Evolutionary conservation across 2,113 vertebrate species (phyloP).

Genomic region (Lophotis ruficrista): DNA sequence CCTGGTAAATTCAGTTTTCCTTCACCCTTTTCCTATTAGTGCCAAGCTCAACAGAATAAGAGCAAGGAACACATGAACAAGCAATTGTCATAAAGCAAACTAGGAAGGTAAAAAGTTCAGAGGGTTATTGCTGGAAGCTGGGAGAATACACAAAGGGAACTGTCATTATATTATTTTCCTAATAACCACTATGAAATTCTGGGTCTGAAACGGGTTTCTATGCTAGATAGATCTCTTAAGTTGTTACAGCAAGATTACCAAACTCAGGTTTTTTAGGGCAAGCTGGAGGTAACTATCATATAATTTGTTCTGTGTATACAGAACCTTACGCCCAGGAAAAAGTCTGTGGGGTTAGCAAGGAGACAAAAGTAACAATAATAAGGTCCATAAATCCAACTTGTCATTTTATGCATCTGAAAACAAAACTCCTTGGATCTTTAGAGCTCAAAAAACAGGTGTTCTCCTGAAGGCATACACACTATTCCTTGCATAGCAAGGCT

Average conservation of each 20-base stretch:
- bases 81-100: not conserved
- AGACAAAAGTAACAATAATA: not conserved
- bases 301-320: not conserved
- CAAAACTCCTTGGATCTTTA: not conserved
- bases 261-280: not conserved
- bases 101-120: slow-evolving; percentile 64
- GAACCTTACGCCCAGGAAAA: not conserved
- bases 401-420: not conserved
- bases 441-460: not conserved
- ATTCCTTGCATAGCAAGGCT: not conserved
- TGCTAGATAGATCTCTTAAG: not conserved
- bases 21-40: not conserved
- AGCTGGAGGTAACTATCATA: not conserved
- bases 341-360: not conserved
- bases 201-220: not conserved
- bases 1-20: not conserved
- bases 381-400: not conserved
- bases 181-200: slow-evolving; percentile 2
- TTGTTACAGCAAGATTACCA: not conserved
- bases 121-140: slow-evolving; percentile 42
- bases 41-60: slow-evolving; percentile 6
- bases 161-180: slow-evolving; percentile 8
- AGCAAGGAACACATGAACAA: slow-evolving; percentile 15
- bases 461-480: not conserved
- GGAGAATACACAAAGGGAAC: not conserved